Percentiles rank a stretch among this genome's conserved stretches.
Evolutionary conservation across 2,797 vertebrate species (phyloP).

Genomic region (Ambastaia sidthimunki): DNA sequence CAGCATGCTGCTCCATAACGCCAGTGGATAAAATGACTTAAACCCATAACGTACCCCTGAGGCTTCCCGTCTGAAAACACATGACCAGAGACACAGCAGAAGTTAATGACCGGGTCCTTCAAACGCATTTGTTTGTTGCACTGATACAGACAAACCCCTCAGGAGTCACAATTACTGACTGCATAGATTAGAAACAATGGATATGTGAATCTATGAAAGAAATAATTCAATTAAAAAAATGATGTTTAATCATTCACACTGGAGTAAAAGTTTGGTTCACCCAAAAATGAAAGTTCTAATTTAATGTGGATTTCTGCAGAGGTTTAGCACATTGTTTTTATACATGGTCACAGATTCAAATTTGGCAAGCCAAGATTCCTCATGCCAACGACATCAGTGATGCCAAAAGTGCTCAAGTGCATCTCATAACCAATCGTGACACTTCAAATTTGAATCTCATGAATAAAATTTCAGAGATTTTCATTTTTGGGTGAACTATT

Average conservation of each 20-base stretch:
- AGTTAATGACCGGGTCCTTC: not conserved
- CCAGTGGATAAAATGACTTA: not conserved
- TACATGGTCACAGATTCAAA: not conserved
- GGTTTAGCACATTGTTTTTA: not conserved
- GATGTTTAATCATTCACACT: too few relatives aligned
- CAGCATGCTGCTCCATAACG: not conserved
- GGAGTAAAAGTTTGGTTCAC: too few relatives aligned
- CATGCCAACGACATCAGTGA: not conserved
- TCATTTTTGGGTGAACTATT: not conserved
- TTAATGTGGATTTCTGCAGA: not conserved
- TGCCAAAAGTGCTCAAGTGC: not conserved
- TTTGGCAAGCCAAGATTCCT: not conserved
- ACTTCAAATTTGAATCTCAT: not conserved
- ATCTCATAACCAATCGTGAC: not conserved
- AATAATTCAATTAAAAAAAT: too few relatives aligned
- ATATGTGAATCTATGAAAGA: not conserved
- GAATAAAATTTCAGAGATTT: not conserved
- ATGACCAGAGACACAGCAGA: slow-evolving; percentile 5
- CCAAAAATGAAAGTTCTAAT: not conserved
- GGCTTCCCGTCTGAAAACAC: slow-evolving; percentile 14
- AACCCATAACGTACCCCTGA: slow-evolving; percentile 2
- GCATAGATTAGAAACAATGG: not conserved
- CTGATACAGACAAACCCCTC: not conserved
- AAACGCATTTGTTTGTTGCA: slow-evolving; percentile 1
- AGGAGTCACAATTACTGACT: not conserved